These are phyloP conservation scores for Cyrtodaria siliqua DNA, from an alignment of 2,888 invertebrate species.

Conservation along the genomic window DNA sequence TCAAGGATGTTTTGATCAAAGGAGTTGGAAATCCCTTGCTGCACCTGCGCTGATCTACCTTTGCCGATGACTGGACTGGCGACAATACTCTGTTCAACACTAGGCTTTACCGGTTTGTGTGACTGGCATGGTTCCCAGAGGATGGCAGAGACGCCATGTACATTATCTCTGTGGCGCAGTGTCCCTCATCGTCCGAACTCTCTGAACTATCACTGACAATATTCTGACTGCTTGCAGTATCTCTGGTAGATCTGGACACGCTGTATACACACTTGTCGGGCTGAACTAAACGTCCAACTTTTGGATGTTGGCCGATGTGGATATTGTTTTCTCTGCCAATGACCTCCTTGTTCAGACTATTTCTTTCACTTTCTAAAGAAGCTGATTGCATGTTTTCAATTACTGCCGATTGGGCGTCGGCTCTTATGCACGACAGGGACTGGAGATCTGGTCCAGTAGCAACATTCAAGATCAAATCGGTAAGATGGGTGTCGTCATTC, in stretches of 20 bases:
- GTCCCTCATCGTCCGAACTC: neutral
- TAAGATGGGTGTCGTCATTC: neutral
- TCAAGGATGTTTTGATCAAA: too few species aligned
- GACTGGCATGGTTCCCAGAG: neutral
- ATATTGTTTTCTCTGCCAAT: neutral
- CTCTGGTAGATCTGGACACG: too few species aligned
- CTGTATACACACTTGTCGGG: too few species aligned
- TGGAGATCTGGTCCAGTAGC: neutral
- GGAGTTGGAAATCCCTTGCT: too few species aligned
- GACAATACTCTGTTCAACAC: constrained; percentile 22
- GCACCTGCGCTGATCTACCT: too few species aligned
- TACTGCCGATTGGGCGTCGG: neutral
- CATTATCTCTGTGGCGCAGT: neutral
- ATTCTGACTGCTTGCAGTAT: too few species aligned
- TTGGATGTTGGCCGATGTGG: too few species aligned
- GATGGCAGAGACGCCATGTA: too few species aligned
- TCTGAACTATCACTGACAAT: too few species aligned
- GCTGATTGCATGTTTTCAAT: neutral
- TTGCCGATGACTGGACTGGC: neutral
- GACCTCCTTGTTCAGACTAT: neutral
- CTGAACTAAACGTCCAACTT: too few species aligned
- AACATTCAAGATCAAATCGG: neutral
- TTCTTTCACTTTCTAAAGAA: neutral
- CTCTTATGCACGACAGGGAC: neutral
- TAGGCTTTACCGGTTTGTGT: neutral